phyloP scores from a whole-genome alignment of 2,797 vertebrate genomes.

The Rhinella marina region DNA sequence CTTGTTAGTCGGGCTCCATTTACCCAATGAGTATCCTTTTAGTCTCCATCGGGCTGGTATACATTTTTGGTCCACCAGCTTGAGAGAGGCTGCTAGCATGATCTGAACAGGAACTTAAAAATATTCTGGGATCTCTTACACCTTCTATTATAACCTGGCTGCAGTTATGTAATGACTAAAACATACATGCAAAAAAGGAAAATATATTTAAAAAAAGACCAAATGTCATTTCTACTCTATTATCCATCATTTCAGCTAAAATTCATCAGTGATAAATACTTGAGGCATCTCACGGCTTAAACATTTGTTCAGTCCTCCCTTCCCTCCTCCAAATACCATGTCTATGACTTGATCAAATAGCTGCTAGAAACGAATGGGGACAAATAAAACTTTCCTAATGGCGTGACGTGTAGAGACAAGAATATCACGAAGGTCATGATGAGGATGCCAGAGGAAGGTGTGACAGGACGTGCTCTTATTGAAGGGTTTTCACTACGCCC shows the following conservation, averaged over 20 bases:
- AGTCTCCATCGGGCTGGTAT: too few species aligned
- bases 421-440: constrained; percentile 36
- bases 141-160: background rate
- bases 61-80: too few species aligned
- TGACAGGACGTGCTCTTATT: constrained; percentile 39
- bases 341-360: background rate
- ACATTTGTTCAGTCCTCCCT: background rate
- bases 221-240: too few species aligned
- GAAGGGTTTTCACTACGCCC: constrained; percentile 19
- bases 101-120: background rate
- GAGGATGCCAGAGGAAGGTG: constrained; percentile 25
- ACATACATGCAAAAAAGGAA: background rate
- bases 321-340: background rate
- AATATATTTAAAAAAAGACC: background rate
- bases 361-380: background rate
- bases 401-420: background rate
- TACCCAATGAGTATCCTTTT: too few species aligned
- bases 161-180: background rate
- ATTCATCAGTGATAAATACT: background rate
- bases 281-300: background rate
- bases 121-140: background rate
- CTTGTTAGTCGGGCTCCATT: too few species aligned
- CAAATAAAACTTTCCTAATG: background rate
- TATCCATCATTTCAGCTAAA: background rate
- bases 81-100: too few species aligned